These are phyloP conservation scores for Resseliella maxima DNA, from an alignment of 2,888 invertebrate species.

Conservation along the genomic window DNA sequence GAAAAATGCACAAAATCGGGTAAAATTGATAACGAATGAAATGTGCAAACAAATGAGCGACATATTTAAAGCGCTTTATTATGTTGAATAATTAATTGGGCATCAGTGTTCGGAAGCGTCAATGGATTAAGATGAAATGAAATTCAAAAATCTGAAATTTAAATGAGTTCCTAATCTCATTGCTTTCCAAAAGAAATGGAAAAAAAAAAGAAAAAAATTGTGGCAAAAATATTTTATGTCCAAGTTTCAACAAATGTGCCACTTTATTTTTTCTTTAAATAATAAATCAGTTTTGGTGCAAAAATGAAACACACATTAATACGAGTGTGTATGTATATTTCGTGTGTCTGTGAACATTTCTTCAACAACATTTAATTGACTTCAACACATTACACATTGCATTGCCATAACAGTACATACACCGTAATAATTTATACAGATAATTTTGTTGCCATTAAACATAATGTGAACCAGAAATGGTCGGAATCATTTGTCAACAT, in stretches of 20 bases:
- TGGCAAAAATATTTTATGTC: background rate
- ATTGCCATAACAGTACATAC: background rate
- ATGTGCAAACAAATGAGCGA: no score
- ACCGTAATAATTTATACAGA: background rate
- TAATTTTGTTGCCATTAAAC: background rate
- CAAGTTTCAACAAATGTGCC: background rate
- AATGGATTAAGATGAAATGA: background rate
- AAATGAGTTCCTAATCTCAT: background rate
- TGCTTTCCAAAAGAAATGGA: no score
- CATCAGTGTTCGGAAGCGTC: background rate
- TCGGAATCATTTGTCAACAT: background rate
- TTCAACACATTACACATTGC: background rate
- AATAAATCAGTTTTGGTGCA: conserved; percentile 25
- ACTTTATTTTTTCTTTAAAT: background rate
- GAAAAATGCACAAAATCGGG: background rate
- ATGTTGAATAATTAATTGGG: conserved; percentile 25
- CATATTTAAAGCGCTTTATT: conserved; percentile 23
- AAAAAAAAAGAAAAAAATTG: no score
- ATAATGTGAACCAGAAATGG: background rate
- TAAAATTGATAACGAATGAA: no score
- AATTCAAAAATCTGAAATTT: conserved; percentile 7
- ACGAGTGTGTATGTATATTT: no score
- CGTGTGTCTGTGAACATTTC: background rate
- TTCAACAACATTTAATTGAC: conserved; percentile 12
- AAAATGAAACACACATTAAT: conserved; percentile 12